A percentile compares a stretch with the other conserved stretches of the same genome.
Conservation (phyloP, 2,113 vertebrate species). For the Clarias batrachus region DNA sequence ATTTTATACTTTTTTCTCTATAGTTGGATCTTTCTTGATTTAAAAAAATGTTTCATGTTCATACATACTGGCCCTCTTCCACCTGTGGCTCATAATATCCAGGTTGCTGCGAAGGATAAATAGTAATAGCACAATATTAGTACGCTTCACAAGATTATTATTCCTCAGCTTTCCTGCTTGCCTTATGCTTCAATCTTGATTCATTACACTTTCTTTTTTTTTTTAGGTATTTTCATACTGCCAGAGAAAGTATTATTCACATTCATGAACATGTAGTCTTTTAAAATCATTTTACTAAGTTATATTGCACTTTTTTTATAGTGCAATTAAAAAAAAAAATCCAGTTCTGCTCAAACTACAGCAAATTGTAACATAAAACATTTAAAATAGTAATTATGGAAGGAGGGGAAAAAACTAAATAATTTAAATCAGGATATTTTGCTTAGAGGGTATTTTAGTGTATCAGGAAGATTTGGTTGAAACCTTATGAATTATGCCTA, state of each 20-base stretch:
- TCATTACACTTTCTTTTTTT: neutral
- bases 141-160: neutral
- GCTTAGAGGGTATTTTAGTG: no score
- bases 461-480: no score
- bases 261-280: neutral
- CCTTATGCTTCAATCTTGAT: neutral
- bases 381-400: no score
- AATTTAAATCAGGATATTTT: no score
- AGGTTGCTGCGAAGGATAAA: constrained; percentile 71
- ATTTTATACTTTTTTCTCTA: no score
- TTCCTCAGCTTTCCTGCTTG: neutral
- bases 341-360: no score
- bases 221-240: neutral
- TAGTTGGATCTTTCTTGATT: no score
- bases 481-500: no score
- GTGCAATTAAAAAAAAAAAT: neutral
- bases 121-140: neutral
- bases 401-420: no score
- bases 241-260: neutral
- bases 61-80: constrained; percentile 73
- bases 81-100: constrained; percentile 79
- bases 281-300: neutral
- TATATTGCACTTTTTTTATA: neutral
- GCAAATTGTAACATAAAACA: no score
- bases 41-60: neutral